A percentile compares a stretch with the other conserved stretches of the same genome.
Conservation (phyloP, 2,113 vertebrate species). For the Pipra filicauda region DNA sequence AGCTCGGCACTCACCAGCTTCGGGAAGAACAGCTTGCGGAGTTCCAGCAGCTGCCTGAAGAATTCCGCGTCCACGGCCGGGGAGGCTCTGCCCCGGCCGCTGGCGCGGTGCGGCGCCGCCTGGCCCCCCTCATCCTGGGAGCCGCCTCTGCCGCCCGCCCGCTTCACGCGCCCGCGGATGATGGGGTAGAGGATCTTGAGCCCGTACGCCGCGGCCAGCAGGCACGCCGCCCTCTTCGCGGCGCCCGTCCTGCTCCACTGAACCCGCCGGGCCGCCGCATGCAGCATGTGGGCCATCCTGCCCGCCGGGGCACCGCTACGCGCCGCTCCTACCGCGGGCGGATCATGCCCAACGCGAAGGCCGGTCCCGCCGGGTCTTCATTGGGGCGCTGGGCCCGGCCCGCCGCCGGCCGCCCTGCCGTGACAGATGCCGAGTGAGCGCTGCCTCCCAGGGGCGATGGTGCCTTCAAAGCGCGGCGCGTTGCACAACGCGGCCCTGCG, state of each 20-base stretch:
- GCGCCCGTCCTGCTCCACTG: constrained; percentile 81
- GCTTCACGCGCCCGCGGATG: constrained; percentile 73
- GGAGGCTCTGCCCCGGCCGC: constrained; percentile 48
- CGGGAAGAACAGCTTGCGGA: constrained; percentile 90
- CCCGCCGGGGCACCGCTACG: not conserved
- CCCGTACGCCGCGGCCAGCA: constrained; percentile 87
- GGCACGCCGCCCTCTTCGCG: constrained; percentile 81
- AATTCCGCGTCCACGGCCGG: constrained; percentile 88
- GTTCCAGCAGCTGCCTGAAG: constrained; percentile 86
- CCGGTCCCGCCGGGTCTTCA: not conserved
- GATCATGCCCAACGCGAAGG: not conserved
- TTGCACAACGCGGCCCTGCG: not conserved
- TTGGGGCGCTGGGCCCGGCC: not conserved
- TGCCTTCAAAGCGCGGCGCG: constrained; percentile 48
- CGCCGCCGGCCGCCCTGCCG: not conserved
- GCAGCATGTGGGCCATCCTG: constrained; percentile 86
- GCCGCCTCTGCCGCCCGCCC: not conserved
- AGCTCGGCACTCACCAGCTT: constrained; percentile 85
- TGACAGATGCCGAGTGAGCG: not conserved
- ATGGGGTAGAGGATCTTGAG: constrained; percentile 84
- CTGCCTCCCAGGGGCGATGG: not conserved
- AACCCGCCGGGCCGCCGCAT: constrained; percentile 78
- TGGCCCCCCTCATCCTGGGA: not conserved
- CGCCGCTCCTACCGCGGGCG: not conserved
- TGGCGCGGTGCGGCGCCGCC: not conserved